These are phyloP conservation scores for Catocala fraxini DNA, from an alignment of 2,888 invertebrate species.

Conservation along the genomic window DNA sequence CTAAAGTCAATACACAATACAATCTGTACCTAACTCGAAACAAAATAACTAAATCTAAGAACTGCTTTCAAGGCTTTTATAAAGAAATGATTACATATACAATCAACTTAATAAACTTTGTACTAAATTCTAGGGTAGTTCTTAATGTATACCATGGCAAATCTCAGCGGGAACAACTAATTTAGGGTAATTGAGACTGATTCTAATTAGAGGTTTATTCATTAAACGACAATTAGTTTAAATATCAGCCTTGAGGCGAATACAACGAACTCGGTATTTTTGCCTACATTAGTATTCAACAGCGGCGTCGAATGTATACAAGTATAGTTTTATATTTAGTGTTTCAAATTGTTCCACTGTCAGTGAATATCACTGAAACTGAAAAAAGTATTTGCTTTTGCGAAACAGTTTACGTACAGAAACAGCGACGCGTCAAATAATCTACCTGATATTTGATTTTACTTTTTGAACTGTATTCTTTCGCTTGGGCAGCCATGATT, in stretches of 20 bases:
- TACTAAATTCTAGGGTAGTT: conserved; percentile 14
- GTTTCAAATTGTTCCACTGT: conserved; percentile 25
- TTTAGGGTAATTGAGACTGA: conserved; percentile 31
- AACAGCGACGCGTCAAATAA: conserved; percentile 26
- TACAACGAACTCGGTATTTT: conserved; percentile 29
- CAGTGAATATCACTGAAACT: conserved; percentile 21
- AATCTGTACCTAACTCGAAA: neutral
- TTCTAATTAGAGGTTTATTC: conserved; percentile 41
- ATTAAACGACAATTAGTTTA: conserved; percentile 41
- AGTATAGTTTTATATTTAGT: conserved; percentile 41
- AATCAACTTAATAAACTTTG: neutral
- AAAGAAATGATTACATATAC: neutral
- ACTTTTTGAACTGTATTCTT: conserved; percentile 15
- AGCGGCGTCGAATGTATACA: conserved; percentile 32
- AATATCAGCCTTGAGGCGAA: conserved; percentile 34
- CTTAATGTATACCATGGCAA: conserved; percentile 23
- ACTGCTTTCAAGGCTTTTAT: neutral
- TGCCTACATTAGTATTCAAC: conserved; percentile 42
- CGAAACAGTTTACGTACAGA: conserved; percentile 22
- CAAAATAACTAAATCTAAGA: neutral
- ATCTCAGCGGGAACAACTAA: conserved; percentile 25
- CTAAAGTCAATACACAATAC: no score
- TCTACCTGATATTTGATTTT: conserved; percentile 11
- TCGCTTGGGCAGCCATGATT: conserved; percentile 1
- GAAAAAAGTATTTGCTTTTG: conserved; percentile 29